A percentile compares a stretch with the other conserved stretches of the same genome.
phyloP scores from a whole-genome alignment of 2,888 invertebrate species.

The Agrochola lychnidis region DNA sequence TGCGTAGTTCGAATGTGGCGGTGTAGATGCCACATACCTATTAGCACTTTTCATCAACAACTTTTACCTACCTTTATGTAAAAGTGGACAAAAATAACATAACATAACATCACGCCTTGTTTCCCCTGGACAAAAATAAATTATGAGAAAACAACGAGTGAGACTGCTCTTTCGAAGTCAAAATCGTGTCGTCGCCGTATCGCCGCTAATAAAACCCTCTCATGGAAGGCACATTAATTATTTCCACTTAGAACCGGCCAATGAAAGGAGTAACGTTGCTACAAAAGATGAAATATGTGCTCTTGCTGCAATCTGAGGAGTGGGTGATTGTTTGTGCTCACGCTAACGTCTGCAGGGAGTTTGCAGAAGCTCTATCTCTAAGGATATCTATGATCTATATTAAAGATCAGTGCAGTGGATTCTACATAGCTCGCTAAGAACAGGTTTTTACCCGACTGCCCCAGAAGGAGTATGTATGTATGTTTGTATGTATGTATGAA shows the following conservation, averaged over 20 bases:
- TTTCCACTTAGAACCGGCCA: conserved; percentile 65
- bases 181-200: conserved; percentile 25
- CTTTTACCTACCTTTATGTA: too few species aligned
- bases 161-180: not conserved
- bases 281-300: conserved; percentile 68
- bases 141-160: not conserved
- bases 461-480: too few species aligned
- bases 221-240: conserved; percentile 67
- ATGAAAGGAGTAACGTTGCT: conserved; percentile 64
- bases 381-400: not conserved
- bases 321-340: conserved; percentile 45
- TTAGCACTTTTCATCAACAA: too few species aligned
- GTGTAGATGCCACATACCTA: too few species aligned
- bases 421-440: too few species aligned
- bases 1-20: too few species aligned
- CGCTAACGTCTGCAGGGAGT: conserved; percentile 18
- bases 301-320: conserved; percentile 36
- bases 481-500: too few species aligned
- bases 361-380: conserved; percentile 1
- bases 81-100: not conserved
- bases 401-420: too few species aligned
- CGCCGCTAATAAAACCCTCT: conserved; percentile 7
- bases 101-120: too few species aligned
- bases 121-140: too few species aligned
- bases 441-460: too few species aligned